Conservation (phyloP, 2,797 vertebrate species). For the Chanos chanos region DNA sequence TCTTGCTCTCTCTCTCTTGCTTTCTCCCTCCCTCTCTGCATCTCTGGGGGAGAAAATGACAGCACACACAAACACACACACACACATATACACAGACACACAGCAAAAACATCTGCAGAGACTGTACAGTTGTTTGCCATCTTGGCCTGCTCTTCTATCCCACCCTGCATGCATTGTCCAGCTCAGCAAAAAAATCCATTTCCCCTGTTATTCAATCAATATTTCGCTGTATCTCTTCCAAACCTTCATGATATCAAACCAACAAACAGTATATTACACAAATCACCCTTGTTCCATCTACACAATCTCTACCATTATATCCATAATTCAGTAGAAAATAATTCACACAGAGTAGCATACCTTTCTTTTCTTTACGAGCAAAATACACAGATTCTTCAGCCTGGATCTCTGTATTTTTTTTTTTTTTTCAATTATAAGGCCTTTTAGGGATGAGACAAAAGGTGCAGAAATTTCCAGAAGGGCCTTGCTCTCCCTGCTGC, state of each 20-base stretch:
- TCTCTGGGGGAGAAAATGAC: constrained; percentile 47
- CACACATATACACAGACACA: constrained; percentile 10
- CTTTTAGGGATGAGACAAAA: constrained; percentile 82
- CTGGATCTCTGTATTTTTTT: constrained; percentile 59
- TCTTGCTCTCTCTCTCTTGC: constrained; percentile 7
- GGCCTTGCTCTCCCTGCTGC: constrained; percentile 80
- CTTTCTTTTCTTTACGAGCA: constrained; percentile 76
- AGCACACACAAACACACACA: constrained; percentile 28
- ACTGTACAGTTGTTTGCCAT: constrained; percentile 57
- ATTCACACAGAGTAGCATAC: constrained; percentile 71
- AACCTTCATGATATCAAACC: constrained; percentile 60
- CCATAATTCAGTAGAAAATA: constrained; percentile 66
- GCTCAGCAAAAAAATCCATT: constrained; percentile 48
- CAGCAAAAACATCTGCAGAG: constrained; percentile 53
- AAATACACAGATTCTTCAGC: constrained; percentile 76
- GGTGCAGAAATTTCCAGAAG: constrained; percentile 96
- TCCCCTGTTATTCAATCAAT: constrained; percentile 33
- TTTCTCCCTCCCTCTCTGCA: constrained; percentile 34
- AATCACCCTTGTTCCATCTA: constrained; percentile 48
- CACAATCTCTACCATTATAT: constrained; percentile 58
- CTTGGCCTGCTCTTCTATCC: constrained; percentile 59
- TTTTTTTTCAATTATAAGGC: constrained; percentile 63
- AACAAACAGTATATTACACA: constrained; percentile 40
- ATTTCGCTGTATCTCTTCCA: constrained; percentile 53
- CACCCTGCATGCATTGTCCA: constrained; percentile 55